Evolutionary conservation across 2,113 vertebrate genomes (phyloP), one percentile per base, ranked within the genome.

Genomic region (Paradisaea rubra): DNA sequence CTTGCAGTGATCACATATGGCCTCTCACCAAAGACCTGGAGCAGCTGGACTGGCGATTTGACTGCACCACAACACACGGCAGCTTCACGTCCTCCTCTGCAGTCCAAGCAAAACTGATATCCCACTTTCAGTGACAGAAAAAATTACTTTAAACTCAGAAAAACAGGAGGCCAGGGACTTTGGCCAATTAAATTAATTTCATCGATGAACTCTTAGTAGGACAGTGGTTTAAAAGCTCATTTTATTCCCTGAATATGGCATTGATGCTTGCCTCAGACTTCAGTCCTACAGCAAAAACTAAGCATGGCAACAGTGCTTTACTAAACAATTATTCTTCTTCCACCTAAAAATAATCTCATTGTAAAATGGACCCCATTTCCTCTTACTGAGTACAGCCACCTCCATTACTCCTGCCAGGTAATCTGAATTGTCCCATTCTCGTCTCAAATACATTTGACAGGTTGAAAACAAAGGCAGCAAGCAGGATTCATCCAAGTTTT

Each of bases 21-120:
- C 56, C 41, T 83, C 95, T 68, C 95, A 91, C 47, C 89, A 86
- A 81, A 83, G 44, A 56, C 21, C 88, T 78, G 85, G 45, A 95
- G 76, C 80, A 94, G 76, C 56, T 74, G 82, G 52, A 63, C 68
- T 11, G 11, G 59, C 0, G 0, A 70, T 66, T 31, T 77, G 50
- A 39, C 66, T 54, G 24, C 4, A 85, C 13, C 15, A 10, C 23
- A 50, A 28, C 14, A 41, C 13, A 39, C 30, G 16, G 56, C 68
- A 73, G 57, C 59, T 89, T 35, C 64, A 41, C 47, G 52, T 21
- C 22, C 47, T 56, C 61, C 86, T 82, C 78, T 52, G 35, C 57
- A 69, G 49, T 14, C 52, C 50, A 45, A 87, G 33, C 33, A 71
- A 57, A 92, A 78, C 10, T 8, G 6, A 54, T 33, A 56, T 1